These are phyloP conservation scores for Dicerorhinus sumatrensis DNA, from an alignment of 2,113 vertebrate genomes.

Conservation along the genomic window DNA sequence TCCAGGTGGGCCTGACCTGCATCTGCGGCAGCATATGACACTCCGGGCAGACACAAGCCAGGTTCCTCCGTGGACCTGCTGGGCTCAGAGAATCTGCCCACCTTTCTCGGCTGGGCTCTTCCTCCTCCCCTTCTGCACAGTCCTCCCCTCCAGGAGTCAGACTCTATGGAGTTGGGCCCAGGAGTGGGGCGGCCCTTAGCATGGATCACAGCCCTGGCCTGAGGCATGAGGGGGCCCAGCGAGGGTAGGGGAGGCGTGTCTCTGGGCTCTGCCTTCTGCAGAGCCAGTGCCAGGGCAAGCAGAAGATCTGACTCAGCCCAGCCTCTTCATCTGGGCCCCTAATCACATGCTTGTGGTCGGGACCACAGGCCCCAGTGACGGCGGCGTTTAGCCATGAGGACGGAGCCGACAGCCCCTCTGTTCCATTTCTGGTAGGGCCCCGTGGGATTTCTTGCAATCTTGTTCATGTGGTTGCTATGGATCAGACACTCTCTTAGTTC, in stretches of 20 bases:
- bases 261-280: background rate
- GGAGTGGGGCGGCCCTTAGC: background rate
- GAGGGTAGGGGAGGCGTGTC: fast-evolving
- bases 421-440: background rate
- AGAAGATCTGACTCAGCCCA: conserved; percentile 50
- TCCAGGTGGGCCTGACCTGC: background rate
- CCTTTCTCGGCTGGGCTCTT: background rate
- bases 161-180: background rate
- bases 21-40: fast-evolving
- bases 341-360: conserved; percentile 35
- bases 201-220: background rate
- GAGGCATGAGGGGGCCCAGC: background rate
- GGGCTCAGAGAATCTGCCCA: fast-evolving
- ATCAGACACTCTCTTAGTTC: background rate
- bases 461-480: background rate
- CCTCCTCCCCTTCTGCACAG: background rate
- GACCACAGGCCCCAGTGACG: background rate
- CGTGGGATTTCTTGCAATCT: background rate
- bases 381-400: background rate
- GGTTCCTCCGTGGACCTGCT: fast-evolving
- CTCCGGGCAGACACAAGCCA: background rate
- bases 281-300: background rate
- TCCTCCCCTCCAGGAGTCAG: background rate
- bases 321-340: background rate
- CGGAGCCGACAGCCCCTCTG: fast-evolving